These are phyloP conservation scores for Urocitellus parryii DNA, from an alignment of 2,113 vertebrate species.

Conservation along the genomic window DNA sequence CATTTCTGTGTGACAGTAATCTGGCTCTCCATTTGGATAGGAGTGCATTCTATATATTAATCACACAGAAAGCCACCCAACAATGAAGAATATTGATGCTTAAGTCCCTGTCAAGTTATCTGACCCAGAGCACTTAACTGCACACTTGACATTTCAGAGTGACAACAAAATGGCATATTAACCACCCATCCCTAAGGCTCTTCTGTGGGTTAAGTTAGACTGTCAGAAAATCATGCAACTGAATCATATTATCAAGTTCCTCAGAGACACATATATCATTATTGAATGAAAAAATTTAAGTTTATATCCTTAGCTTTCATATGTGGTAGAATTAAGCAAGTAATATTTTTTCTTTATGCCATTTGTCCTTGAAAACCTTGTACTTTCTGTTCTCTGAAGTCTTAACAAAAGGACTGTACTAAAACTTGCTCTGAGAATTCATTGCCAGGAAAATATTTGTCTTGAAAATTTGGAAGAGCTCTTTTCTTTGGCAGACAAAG, in stretches of 20 bases:
- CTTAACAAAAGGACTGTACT: background rate
- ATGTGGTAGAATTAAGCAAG: background rate
- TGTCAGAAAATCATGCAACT: conserved; percentile 1
- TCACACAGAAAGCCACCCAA: background rate
- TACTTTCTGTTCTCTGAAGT: conserved; percentile 19
- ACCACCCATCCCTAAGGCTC: background rate
- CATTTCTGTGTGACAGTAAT: background rate
- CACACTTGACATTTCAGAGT: background rate
- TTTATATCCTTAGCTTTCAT: background rate
- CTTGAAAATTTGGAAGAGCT: conserved; percentile 43
- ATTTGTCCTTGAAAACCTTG: background rate
- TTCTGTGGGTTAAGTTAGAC: background rate
- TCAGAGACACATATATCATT: background rate
- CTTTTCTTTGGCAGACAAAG: conserved; percentile 40
- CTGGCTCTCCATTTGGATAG: background rate
- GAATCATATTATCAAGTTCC: background rate
- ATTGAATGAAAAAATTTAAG: background rate
- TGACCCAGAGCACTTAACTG: background rate
- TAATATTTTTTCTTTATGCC: background rate
- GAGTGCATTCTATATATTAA: background rate
- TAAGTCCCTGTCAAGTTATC: background rate
- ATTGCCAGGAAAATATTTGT: conserved; percentile 43
- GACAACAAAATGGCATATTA: background rate
- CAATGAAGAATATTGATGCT: background rate
- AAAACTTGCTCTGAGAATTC: conserved; percentile 34